Conservation (phyloP, 1,140 invertebrate species). For the Drosophila orosa region DNA sequence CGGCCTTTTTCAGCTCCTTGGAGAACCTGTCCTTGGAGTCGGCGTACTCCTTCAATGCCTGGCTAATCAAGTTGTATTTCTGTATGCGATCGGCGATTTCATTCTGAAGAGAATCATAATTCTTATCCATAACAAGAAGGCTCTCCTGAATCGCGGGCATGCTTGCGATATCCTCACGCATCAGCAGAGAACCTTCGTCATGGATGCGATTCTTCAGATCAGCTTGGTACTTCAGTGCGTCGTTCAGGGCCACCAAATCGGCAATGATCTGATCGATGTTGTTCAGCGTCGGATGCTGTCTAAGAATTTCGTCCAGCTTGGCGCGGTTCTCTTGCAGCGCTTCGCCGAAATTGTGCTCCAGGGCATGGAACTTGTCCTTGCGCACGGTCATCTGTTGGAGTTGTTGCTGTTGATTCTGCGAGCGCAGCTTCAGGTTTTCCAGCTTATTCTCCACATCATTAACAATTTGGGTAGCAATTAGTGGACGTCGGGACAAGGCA, state of each 20-base stretch:
- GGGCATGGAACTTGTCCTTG: slow-evolving; percentile 88
- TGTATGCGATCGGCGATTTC: slow-evolving; percentile 90
- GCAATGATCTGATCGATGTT: slow-evolving; percentile 84
- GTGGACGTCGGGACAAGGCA: slow-evolving; percentile 87
- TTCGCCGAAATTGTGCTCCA: slow-evolving; percentile 88
- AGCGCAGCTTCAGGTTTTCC: slow-evolving; percentile 87
- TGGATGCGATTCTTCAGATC: slow-evolving; percentile 87
- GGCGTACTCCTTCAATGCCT: slow-evolving; percentile 90
- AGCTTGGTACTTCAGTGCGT: slow-evolving; percentile 85
- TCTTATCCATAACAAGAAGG: slow-evolving; percentile 89
- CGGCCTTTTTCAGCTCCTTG: slow-evolving; percentile 88
- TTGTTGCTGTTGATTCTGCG: slow-evolving; percentile 88
- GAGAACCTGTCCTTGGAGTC: slow-evolving; percentile 89
- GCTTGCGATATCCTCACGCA: slow-evolving; percentile 92
- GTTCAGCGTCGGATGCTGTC: slow-evolving; percentile 64
- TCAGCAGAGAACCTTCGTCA: slow-evolving; percentile 89
- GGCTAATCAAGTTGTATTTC: slow-evolving; percentile 89
- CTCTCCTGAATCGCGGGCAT: slow-evolving; percentile 91
- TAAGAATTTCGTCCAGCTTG: slow-evolving; percentile 86
- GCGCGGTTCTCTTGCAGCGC: slow-evolving; percentile 86
- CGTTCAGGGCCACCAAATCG: slow-evolving; percentile 78
- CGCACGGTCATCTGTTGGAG: slow-evolving; percentile 88
- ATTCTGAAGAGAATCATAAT: slow-evolving; percentile 91
- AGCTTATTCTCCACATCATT: slow-evolving; percentile 89
- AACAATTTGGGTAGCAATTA: slow-evolving; percentile 88